Base-by-base conservation (phyloP, 2,888 invertebrate genomes). In the Sphinx pinastri region DNA sequence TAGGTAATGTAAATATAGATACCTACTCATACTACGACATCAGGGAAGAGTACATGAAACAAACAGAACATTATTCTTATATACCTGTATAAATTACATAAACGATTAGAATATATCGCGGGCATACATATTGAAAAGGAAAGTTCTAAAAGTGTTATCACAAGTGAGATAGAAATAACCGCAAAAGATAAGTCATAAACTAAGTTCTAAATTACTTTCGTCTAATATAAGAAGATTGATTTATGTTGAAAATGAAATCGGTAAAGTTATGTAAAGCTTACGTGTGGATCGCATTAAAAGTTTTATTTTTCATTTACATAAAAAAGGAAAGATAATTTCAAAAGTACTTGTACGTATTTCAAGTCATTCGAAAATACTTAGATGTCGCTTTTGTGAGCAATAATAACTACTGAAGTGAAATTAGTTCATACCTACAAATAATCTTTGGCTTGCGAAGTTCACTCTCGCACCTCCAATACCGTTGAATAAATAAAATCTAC, bases 11-110 rank as follows among this genome's bases (percentile, higher is more conserved):
- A 70, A 70, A 68, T 63, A 63, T 78, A 77, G 74, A 89, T 92
- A 91, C 91, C 85, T 92, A 91, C 91, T 92, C 86, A 92, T 89
- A 91, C 92, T 92, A 90, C 87, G 80, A 81, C 89, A 84, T 90
- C 91, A 90, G 84, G 84, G 88, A 79, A 84, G 83, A 84, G 91
- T 93, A 93, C 92, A 93, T 93, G 93, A 91, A 93, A 93, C 93
- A 93, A 92, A 92, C 84, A 89, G 82, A 87, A 83, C 81, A 82
- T 83, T 84, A 81, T 73, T 69, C 68, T 57, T 68, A 68, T 49
- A 59, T 70, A 57, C 49, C 70, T 70, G 55, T 63, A 67, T 47
- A 57, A 54, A 66, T 49, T 31, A 55, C 57, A 63, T 70, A 47
- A 16, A 49, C 13, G 45, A 59, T 59, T 59, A 59, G 11, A 47